A percentile compares a stretch with the other conserved stretches of the same genome.
Evolutionary conservation across 1,140 invertebrate genomes (phyloP).

Genomic region (Vanessa tameamea): DNA sequence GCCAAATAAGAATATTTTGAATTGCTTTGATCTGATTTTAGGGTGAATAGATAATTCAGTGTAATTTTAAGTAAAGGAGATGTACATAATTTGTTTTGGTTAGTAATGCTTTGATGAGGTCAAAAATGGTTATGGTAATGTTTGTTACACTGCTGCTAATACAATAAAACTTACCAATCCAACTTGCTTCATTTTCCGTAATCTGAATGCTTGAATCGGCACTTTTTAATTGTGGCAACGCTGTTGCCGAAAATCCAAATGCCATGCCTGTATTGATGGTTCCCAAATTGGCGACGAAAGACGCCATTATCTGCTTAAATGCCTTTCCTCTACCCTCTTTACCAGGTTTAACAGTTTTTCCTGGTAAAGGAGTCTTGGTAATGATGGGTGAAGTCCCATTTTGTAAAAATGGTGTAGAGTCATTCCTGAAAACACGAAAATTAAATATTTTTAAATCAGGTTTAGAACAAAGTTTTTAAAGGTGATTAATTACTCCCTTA

Average conservation of each 20-base stretch:
- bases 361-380: conserved; percentile 48
- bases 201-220: conserved; percentile 82
- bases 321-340: conserved; percentile 80
- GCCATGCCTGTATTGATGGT: conserved; percentile 87
- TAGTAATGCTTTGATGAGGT: too few species aligned
- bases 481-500: too few species aligned
- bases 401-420: conserved; percentile 67
- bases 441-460: not conserved
- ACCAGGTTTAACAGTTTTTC: conserved; percentile 47
- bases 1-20: too few species aligned
- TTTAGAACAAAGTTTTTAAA: too few species aligned
- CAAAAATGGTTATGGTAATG: too few species aligned
- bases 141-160: not conserved
- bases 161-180: conserved; percentile 84
- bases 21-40: too few species aligned
- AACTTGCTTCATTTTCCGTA: conserved; percentile 83
- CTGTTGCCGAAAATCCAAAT: conserved; percentile 88
- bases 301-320: conserved; percentile 82
- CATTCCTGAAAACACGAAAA: conserved; percentile 56
- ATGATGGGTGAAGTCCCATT: conserved; percentile 54
- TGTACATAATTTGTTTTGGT: too few species aligned
- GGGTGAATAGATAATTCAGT: too few species aligned
- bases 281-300: conserved; percentile 84
- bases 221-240: conserved; percentile 84
- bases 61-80: too few species aligned